These are phyloP conservation scores for Phymastichus coffea DNA, from an alignment of 1,140 invertebrate species.

Conservation along the genomic window DNA sequence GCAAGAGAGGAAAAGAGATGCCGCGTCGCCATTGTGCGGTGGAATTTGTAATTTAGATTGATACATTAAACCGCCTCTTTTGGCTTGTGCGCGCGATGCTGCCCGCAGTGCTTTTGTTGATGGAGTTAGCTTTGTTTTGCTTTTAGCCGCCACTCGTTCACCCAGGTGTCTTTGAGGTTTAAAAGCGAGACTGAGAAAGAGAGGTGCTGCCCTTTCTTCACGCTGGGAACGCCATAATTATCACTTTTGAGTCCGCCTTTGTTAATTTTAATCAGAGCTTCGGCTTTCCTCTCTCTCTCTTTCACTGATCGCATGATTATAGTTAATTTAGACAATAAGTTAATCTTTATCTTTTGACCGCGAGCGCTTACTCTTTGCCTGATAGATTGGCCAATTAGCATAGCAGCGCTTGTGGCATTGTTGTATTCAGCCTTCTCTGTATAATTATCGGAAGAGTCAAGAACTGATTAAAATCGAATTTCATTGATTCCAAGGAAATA, in stretches of 20 bases:
- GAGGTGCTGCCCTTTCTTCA: not conserved
- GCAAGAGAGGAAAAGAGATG: slow-evolving; percentile 18
- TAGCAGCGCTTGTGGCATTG: no score
- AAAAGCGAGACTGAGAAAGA: slow-evolving; percentile 6
- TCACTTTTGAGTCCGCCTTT: slow-evolving; percentile 17
- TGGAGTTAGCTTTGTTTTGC: not conserved
- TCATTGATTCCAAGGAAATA: no score
- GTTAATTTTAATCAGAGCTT: slow-evolving; percentile 9
- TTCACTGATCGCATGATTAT: no score
- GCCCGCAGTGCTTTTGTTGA: slow-evolving; percentile 4
- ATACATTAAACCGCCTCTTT: slow-evolving; percentile 33
- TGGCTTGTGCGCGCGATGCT: slow-evolving; percentile 5
- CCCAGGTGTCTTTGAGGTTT: slow-evolving; percentile 8
- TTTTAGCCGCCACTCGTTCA: not conserved
- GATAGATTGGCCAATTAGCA: no score
- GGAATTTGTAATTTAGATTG: slow-evolving; percentile 55
- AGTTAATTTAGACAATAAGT: no score
- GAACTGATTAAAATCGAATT: no score
- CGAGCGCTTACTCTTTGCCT: no score
- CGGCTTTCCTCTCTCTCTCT: not conserved
- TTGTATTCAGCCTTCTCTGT: no score
- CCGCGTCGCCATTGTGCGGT: no score
- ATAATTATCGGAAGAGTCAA: no score
- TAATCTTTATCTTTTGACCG: no score
- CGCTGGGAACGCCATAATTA: slow-evolving; percentile 11